phyloP scores from a whole-genome alignment of 2,888 invertebrate genomes.

The Leucania comma region DNA sequence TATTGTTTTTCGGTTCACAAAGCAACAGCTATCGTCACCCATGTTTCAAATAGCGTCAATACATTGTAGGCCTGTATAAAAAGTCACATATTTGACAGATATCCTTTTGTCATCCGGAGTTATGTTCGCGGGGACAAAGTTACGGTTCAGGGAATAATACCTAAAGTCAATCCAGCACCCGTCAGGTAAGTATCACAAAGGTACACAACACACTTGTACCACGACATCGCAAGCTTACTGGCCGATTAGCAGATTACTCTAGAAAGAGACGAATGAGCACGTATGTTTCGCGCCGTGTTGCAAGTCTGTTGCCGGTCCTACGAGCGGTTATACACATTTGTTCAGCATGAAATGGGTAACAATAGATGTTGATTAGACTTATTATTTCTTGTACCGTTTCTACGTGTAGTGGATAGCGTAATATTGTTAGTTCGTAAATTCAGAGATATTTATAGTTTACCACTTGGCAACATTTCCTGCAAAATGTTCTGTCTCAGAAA shows the following conservation, averaged over 20 bases:
- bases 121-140: slow-evolving; percentile 14
- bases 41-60: slow-evolving; percentile 1
- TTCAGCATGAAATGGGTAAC: slow-evolving; percentile 49
- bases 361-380: slow-evolving; percentile 44
- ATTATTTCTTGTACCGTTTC: slow-evolving; percentile 4
- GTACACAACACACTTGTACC: slow-evolving; percentile 24
- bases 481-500: not conserved
- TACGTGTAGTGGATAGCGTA: slow-evolving; percentile 30
- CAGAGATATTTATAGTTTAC: not conserved
- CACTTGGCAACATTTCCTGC: not conserved
- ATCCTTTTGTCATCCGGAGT: slow-evolving; percentile 23
- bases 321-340: not conserved
- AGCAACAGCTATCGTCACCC: slow-evolving; percentile 34
- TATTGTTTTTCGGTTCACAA: not conserved
- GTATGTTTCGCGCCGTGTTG: not conserved
- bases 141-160: slow-evolving; percentile 2
- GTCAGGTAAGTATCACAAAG: slow-evolving; percentile 32
- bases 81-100: slow-evolving; percentile 39
- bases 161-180: not conserved
- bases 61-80: slow-evolving; percentile 1
- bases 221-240: slow-evolving; percentile 9
- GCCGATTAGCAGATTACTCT: not conserved
- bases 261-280: slow-evolving; percentile 1
- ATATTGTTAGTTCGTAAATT: not conserved
- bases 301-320: slow-evolving; percentile 17